Percentiles rank a stretch among this genome's conserved stretches.
These are phyloP conservation scores for Dysidea cf. avara DNA, from an alignment of 37 sponge, comb jelly and placozoan species.

Conservation along the genomic window DNA sequence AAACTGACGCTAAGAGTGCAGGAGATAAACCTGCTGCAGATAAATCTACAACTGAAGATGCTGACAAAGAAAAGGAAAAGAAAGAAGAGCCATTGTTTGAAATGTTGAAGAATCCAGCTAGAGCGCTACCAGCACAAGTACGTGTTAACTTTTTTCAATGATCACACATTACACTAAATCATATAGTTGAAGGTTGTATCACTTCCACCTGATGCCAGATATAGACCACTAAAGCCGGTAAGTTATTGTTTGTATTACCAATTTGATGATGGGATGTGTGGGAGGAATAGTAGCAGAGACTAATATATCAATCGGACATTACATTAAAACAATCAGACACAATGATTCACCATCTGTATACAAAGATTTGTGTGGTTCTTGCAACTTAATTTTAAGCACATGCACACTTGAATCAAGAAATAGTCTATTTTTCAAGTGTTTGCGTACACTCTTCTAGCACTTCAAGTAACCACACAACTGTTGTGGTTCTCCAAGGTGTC, in stretches of 20 bases:
- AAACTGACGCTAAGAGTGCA: background rate
- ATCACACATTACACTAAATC: background rate
- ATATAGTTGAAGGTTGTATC: constrained; percentile 63
- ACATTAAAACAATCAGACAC: too few relatives aligned
- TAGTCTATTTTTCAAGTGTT: background rate
- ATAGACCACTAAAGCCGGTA: constrained; percentile 75
- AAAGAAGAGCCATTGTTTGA: constrained; percentile 59
- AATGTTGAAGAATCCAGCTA: constrained; percentile 89
- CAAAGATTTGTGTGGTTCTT: background rate
- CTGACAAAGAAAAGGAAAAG: constrained; percentile 49
- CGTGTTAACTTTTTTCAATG: background rate
- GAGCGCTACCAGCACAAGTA: constrained; percentile 88
- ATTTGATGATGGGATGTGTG: too few relatives aligned
- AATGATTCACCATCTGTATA: too few relatives aligned
- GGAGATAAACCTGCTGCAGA: constrained; percentile 2
- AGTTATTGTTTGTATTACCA: too few relatives aligned
- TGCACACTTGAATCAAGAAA: background rate
- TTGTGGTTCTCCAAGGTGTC: too few relatives aligned
- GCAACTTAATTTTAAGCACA: background rate
- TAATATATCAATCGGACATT: too few relatives aligned
- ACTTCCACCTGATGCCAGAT: constrained; percentile 40
- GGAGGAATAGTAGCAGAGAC: too few relatives aligned
- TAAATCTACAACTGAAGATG: constrained; percentile 7
- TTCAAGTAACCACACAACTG: too few relatives aligned
- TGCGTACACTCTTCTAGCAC: too few relatives aligned